phyloP scores from a whole-genome alignment of 2,113 vertebrate genomes.

The Tychaedon coryphoeus region DNA sequence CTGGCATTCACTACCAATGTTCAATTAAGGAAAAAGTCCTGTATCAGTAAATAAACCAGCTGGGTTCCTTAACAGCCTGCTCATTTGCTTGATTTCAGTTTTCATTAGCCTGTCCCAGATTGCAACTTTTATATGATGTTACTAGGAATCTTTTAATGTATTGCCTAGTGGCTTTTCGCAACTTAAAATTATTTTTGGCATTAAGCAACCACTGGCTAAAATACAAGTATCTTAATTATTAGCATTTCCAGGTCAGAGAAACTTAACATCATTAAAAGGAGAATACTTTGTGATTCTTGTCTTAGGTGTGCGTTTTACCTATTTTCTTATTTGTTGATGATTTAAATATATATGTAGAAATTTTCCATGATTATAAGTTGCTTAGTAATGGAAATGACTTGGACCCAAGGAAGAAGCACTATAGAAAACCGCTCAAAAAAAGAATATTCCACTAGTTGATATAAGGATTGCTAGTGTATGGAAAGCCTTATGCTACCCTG shows the following conservation, averaged over 20 bases:
- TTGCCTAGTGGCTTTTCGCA: not conserved
- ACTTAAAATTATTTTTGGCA: not conserved
- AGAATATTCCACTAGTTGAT: not conserved
- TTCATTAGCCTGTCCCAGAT: not conserved
- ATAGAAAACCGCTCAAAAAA: not conserved
- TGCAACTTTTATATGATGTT: not conserved
- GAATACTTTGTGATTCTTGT: not conserved
- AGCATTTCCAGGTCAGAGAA: not conserved
- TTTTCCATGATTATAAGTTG: not conserved
- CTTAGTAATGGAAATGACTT: not conserved
- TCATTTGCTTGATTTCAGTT: not conserved
- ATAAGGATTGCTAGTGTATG: not conserved
- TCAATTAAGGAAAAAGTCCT: not conserved
- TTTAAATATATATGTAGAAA: not conserved
- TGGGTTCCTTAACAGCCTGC: not conserved
- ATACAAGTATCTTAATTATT: not conserved
- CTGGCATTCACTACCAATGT: not conserved
- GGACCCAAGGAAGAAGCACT: not conserved
- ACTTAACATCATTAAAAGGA: not conserved
- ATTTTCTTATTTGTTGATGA: not conserved
- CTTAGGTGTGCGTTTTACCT: not conserved
- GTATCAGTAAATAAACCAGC: not conserved
- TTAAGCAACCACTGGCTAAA: not conserved
- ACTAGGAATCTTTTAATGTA: not conserved
- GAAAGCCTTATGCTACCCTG: not conserved